These are phyloP conservation scores for Plestiodon gilberti DNA, from an alignment of 2,113 vertebrate genomes.

Conservation along the genomic window DNA sequence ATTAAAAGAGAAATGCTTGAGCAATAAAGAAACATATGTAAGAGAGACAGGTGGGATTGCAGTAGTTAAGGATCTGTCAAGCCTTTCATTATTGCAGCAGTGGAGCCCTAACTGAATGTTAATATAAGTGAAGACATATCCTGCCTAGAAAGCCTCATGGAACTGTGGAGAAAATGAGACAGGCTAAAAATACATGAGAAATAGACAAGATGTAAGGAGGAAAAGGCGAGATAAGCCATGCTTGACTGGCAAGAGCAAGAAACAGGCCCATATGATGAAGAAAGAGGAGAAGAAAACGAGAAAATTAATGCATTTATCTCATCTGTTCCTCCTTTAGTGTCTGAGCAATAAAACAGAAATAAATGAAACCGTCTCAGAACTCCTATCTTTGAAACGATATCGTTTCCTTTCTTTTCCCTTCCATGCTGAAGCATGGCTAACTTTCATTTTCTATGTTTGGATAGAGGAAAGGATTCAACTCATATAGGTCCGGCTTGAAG, in stretches of 20 bases:
- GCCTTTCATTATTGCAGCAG: background rate
- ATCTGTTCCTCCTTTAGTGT: conserved; percentile 38
- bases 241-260: conserved; percentile 1
- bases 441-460: conserved; percentile 55
- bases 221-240: conserved; percentile 4
- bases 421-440: conserved; percentile 37
- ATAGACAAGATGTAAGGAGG: background rate
- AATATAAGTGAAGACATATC: conserved; percentile 30
- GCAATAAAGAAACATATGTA: conserved; percentile 38
- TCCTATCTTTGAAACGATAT: conserved; percentile 29
- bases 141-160: conserved; percentile 9
- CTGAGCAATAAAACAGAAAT: conserved; percentile 42
- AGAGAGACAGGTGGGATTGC: conserved; percentile 6
- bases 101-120: conserved; percentile 25
- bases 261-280: conserved; percentile 22
- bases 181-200: conserved; percentile 34
- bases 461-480: conserved; percentile 29
- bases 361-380: conserved; percentile 23
- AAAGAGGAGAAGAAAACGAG: conserved; percentile 43
- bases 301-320: conserved; percentile 52
- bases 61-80: conserved; percentile 32
- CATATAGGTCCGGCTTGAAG: conserved; percentile 28
- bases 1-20: conserved; percentile 47
- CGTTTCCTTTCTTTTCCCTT: conserved; percentile 22
- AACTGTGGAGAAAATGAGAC: conserved; percentile 32